These are phyloP conservation scores for Suncus etruscus DNA, from an alignment of 2,113 vertebrate genomes.

Conservation along the genomic window DNA sequence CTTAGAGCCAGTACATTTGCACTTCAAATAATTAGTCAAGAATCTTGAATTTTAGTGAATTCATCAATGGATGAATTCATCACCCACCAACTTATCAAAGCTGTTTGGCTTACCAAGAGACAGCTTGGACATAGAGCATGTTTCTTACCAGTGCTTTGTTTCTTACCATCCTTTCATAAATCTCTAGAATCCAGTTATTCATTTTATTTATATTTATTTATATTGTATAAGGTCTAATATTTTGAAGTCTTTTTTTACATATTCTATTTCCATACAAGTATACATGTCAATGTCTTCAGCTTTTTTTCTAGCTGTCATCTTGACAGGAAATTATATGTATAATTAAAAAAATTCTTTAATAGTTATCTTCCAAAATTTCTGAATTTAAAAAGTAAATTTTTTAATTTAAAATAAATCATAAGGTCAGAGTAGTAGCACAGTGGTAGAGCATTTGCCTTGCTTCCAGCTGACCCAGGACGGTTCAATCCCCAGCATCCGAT, in stretches of 20 bases:
- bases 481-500: too few relatives aligned
- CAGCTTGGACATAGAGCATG: background rate
- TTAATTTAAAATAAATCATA: conserved; percentile 15
- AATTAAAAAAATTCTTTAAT: background rate
- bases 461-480: too few relatives aligned
- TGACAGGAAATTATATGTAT: background rate
- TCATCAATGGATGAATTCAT: too few relatives aligned
- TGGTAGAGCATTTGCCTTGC: too few relatives aligned
- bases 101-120: too few relatives aligned
- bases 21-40: too few relatives aligned
- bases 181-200: background rate
- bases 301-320: conserved; percentile 2
- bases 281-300: background rate
- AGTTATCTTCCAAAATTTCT: conserved; percentile 26
- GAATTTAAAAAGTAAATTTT: background rate
- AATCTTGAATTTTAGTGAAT: too few relatives aligned
- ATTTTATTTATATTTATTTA: too few relatives aligned
- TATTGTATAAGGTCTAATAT: background rate
- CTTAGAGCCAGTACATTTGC: too few relatives aligned
- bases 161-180: background rate
- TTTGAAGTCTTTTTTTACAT: background rate
- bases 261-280: background rate
- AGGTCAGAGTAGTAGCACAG: too few relatives aligned
- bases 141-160: background rate
- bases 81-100: too few relatives aligned